phyloP scores from a whole-genome alignment of 2,888 invertebrate genomes.

The Leucophenga montana region DNA sequence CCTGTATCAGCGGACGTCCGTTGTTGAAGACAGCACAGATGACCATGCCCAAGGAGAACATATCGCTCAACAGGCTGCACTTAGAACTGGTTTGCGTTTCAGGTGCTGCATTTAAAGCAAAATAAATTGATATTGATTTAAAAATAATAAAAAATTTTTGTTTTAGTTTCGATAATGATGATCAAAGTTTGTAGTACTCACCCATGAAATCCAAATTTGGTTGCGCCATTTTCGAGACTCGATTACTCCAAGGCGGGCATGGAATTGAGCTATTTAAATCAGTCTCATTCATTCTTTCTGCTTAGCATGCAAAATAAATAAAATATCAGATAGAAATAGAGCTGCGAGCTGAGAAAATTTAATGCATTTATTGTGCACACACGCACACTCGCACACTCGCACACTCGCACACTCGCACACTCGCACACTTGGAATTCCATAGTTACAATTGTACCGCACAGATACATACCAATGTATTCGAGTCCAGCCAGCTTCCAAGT shows the following conservation, averaged over 20 bases:
- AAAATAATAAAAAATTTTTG: too few relatives aligned
- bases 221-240: slow-evolving; percentile 92
- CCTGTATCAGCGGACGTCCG: slow-evolving; percentile 90
- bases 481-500: slow-evolving; percentile 97
- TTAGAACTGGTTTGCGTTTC: slow-evolving; percentile 90
- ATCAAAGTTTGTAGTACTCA: slow-evolving; percentile 72
- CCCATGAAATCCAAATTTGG: slow-evolving; percentile 94
- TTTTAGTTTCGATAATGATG: background rate
- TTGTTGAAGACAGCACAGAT: slow-evolving; percentile 94
- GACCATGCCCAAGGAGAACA: slow-evolving; percentile 96
- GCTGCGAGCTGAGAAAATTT: too few relatives aligned
- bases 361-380: background rate
- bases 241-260: slow-evolving; percentile 91
- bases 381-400: background rate
- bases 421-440: slow-evolving; percentile 48
- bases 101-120: slow-evolving; percentile 79
- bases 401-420: background rate
- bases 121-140: background rate
- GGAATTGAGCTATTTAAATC: slow-evolving; percentile 83
- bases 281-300: slow-evolving; percentile 81
- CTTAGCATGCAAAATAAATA: slow-evolving; percentile 12
- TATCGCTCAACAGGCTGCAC: slow-evolving; percentile 92
- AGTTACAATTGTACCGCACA: slow-evolving; percentile 38
- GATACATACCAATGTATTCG: slow-evolving; percentile 86
- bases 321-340: slow-evolving; percentile 16